Percentiles rank a stretch among this genome's conserved stretches.
phyloP scores from a whole-genome alignment of 2,797 vertebrate species.

The Novumbra hubbsi region DNA sequence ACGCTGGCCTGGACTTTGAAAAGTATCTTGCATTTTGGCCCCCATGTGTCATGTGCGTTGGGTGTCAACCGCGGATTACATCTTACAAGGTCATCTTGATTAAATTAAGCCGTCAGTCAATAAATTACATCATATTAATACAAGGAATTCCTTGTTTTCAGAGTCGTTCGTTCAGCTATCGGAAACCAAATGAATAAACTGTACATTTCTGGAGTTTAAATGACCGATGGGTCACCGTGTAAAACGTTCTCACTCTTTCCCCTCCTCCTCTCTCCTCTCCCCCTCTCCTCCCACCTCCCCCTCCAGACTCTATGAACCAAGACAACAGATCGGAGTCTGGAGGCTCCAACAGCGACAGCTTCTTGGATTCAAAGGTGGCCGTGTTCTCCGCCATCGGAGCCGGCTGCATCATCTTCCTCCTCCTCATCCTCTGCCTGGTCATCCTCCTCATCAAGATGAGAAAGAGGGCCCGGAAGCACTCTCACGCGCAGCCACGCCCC shows the following conservation, averaged over 20 bases:
- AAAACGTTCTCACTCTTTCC: neutral
- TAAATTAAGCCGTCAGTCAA: slow-evolving; percentile 38
- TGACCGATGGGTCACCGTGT: too few relatives aligned
- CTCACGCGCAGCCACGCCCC: slow-evolving; percentile 60
- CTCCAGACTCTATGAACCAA: slow-evolving; percentile 82
- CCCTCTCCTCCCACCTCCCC: neutral
- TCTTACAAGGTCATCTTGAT: slow-evolving; percentile 53
- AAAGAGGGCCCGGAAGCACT: slow-evolving; percentile 89
- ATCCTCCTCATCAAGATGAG: slow-evolving; percentile 94
- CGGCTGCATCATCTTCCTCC: slow-evolving; percentile 91
- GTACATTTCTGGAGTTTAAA: too few relatives aligned
- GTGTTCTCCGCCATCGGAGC: slow-evolving; percentile 86
- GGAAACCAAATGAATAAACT: too few relatives aligned
- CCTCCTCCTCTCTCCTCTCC: slow-evolving; percentile 12
- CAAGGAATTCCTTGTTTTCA: too few relatives aligned
- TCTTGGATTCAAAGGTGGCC: slow-evolving; percentile 87
- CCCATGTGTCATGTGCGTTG: slow-evolving; percentile 41
- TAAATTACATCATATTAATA: slow-evolving; percentile 57
- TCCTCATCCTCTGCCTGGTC: slow-evolving; percentile 93
- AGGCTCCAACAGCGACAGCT: slow-evolving; percentile 62
- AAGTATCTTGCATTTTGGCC: slow-evolving; percentile 33
- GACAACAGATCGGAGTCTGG: slow-evolving; percentile 60
- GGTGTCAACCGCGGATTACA: slow-evolving; percentile 56
- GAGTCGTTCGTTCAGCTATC: too few relatives aligned
- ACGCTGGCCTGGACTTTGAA: slow-evolving; percentile 21